phyloP scores from a whole-genome alignment of 2,113 vertebrate genomes.

The Notothenia coriiceps region DNA sequence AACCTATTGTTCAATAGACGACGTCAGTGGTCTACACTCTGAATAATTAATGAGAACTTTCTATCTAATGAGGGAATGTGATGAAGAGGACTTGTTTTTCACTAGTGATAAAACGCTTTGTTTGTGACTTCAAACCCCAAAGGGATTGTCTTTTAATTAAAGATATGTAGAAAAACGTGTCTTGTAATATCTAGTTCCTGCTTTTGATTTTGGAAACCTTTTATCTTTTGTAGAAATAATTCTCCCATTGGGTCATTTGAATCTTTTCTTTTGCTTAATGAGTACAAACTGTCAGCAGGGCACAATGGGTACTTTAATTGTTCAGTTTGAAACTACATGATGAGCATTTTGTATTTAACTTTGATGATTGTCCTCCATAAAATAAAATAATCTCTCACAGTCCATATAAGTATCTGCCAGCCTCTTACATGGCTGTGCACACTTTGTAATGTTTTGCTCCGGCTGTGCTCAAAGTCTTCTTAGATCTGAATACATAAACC shows the following conservation, averaged over 20 bases:
- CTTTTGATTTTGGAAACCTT: not conserved
- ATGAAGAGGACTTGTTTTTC: slow-evolving; percentile 37
- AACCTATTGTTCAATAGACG: slow-evolving; percentile 11
- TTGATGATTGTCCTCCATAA: not conserved
- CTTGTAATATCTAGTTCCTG: not conserved
- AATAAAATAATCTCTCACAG: not conserved
- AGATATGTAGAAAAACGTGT: not conserved
- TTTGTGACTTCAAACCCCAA: slow-evolving; percentile 3
- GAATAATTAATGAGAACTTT: slow-evolving; percentile 17
- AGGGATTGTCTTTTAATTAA: slow-evolving; percentile 13
- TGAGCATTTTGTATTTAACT: not conserved
- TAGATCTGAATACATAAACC: slow-evolving; percentile 25
- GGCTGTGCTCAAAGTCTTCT: slow-evolving; percentile 13
- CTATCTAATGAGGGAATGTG: slow-evolving; percentile 40
- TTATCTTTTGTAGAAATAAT: not conserved
- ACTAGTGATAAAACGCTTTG: slow-evolving; percentile 1
- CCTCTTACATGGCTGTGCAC: not conserved
- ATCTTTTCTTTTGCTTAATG: not conserved
- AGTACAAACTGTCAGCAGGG: not conserved
- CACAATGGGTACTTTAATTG: not conserved
- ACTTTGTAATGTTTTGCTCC: not conserved
- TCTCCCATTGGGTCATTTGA: not conserved
- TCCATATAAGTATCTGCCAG: not conserved
- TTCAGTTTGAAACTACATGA: not conserved
- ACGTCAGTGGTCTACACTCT: slow-evolving; percentile 16